Evolutionary conservation across 2,113 vertebrate species (phyloP).

Genomic region (Notarius quadriscutis): DNA sequence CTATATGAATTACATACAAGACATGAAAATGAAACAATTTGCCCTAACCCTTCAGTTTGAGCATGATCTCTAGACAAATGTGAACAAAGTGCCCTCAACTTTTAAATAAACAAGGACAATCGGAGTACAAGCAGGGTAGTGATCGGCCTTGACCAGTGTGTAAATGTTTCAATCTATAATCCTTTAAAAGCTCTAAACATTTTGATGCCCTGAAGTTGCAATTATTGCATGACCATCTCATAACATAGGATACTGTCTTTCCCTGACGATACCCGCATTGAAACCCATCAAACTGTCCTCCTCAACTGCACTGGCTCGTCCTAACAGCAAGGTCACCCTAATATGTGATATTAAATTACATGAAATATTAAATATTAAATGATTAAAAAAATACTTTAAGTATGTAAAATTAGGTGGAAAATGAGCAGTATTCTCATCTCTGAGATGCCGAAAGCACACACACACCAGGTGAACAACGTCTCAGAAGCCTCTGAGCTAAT

Average conservation of each 20-base stretch:
- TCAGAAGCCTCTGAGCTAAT: too few relatives aligned
- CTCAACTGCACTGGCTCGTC: too few relatives aligned
- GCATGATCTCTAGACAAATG: conserved; percentile 51
- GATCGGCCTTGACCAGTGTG: conserved; percentile 25
- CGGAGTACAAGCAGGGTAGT: conserved; percentile 41
- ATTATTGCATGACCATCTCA: conserved; percentile 43
- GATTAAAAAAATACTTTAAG: too few relatives aligned
- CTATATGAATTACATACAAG: conserved; percentile 19
- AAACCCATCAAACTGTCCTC: too few relatives aligned
- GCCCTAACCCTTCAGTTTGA: conserved; percentile 34
- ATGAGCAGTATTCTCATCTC: too few relatives aligned
- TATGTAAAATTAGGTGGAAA: too few relatives aligned
- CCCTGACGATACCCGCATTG: too few relatives aligned
- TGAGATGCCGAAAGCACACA: too few relatives aligned
- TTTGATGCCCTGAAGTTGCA: conserved; percentile 39
- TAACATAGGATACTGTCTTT: background rate
- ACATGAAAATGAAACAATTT: conserved; percentile 37
- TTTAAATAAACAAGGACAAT: conserved; percentile 54
- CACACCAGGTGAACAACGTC: too few relatives aligned
- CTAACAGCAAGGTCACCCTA: too few relatives aligned
- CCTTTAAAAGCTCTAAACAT: conserved; percentile 43
- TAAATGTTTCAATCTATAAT: conserved; percentile 47
- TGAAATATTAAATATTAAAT: too few relatives aligned
- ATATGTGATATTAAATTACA: too few relatives aligned
- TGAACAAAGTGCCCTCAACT: conserved; percentile 43